These are phyloP conservation scores for Shargacucullia verbasci DNA, from an alignment of 2,888 invertebrate species.

Conservation along the genomic window DNA sequence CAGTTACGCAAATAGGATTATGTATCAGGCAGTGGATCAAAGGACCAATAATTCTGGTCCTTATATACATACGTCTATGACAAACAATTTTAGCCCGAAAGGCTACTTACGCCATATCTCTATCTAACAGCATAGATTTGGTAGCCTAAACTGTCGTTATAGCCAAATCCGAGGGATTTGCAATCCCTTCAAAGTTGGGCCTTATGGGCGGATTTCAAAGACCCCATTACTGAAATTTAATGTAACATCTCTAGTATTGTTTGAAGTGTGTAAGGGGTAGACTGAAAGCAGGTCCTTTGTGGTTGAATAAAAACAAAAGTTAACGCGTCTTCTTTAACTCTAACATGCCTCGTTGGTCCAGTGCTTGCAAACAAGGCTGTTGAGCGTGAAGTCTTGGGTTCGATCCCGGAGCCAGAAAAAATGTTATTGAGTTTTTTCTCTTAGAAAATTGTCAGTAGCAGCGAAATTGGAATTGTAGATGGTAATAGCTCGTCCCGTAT, in stretches of 20 bases:
- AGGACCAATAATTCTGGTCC: constrained; percentile 2
- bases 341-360: too few relatives aligned
- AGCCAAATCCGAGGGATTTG: constrained; percentile 25
- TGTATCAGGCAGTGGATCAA: background rate
- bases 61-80: background rate
- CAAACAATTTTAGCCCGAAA: background rate
- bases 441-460: too few relatives aligned
- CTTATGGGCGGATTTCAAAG: background rate
- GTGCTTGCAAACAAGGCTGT: too few relatives aligned
- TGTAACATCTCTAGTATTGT: background rate
- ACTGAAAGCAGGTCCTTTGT: too few relatives aligned
- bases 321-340: too few relatives aligned
- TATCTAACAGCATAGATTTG: background rate
- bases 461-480: too few relatives aligned
- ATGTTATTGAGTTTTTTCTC: too few relatives aligned
- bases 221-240: constrained; percentile 4
- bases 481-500: too few relatives aligned
- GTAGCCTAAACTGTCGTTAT: constrained; percentile 34
- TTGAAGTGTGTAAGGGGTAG: too few relatives aligned
- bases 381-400: too few relatives aligned
- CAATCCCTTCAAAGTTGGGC: constrained; percentile 5
- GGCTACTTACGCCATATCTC: constrained; percentile 15
- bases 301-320: too few relatives aligned
- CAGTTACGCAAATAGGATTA: constrained; percentile 25
- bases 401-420: too few relatives aligned